Conservation (phyloP, 2,113 vertebrate genomes). For the Rhabdornis inornatus region DNA sequence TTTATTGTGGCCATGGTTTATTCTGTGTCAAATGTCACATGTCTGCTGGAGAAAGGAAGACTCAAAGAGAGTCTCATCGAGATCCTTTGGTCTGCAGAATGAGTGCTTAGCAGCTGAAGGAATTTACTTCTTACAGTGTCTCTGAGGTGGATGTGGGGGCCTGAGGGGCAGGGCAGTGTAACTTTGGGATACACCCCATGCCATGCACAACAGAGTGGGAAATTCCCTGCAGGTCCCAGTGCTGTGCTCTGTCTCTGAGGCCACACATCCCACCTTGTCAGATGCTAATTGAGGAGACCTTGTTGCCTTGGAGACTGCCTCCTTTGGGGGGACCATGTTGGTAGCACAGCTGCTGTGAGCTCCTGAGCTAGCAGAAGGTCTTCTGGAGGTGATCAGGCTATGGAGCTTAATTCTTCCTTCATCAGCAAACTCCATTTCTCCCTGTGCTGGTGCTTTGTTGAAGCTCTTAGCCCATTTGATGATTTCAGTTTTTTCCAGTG, state of each 20-base stretch:
- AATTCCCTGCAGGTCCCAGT: rapidly evolving
- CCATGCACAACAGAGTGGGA: rapidly evolving
- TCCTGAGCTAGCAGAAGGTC: background rate
- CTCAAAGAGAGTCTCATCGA: background rate
- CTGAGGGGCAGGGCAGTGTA: background rate
- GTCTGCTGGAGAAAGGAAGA: background rate
- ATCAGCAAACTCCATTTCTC: background rate
- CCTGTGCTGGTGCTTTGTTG: background rate
- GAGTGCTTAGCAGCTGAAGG: background rate
- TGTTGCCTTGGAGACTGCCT: background rate
- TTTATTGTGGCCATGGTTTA: background rate
- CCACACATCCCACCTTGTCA: background rate
- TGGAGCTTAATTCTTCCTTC: background rate
- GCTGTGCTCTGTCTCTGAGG: background rate
- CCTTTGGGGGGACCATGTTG: background rate
- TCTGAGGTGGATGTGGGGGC: background rate
- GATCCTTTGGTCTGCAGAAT: background rate
- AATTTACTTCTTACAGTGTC: background rate
- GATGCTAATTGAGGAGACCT: background rate
- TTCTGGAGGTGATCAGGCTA: background rate
- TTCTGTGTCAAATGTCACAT: background rate
- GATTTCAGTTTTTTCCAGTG: background rate
- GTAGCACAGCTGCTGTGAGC: background rate
- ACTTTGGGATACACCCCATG: background rate
- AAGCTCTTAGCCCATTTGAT: background rate